Conservation (phyloP, 2,888 invertebrate species). For the Torymus tubicola region DNA sequence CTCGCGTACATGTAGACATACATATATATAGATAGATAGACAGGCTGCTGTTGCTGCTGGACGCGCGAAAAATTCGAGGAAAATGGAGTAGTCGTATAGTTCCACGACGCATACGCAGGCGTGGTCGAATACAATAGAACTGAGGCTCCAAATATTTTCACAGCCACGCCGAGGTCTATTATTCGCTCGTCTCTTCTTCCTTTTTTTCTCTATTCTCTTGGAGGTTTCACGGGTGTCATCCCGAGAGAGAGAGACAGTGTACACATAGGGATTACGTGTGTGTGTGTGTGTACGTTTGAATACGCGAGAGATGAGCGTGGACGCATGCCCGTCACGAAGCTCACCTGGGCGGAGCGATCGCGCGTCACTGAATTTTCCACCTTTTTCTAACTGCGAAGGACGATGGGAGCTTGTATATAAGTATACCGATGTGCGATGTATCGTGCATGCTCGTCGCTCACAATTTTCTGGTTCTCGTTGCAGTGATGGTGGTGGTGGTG, state of each 20-base stretch:
- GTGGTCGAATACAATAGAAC: slow-evolving; percentile 25
- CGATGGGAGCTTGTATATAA: too few species aligned
- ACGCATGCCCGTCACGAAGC: neutral
- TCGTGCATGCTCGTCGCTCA: slow-evolving; percentile 30
- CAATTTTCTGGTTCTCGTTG: neutral
- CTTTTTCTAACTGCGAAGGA: slow-evolving; percentile 7
- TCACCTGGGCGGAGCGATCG: slow-evolving; percentile 27
- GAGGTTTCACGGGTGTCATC: slow-evolving; percentile 9
- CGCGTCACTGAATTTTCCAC: slow-evolving; percentile 29
- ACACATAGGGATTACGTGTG: slow-evolving; percentile 27
- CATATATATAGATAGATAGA: too few species aligned
- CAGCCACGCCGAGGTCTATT: slow-evolving; percentile 66
- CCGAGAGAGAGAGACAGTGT: neutral
- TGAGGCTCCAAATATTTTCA: slow-evolving; percentile 72
- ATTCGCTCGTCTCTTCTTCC: slow-evolving; percentile 5
- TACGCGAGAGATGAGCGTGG: neutral
- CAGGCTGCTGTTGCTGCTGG: neutral
- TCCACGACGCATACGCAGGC: neutral
- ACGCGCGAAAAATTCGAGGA: slow-evolving; percentile 57
- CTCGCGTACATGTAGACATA: neutral
- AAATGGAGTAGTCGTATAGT: slow-evolving; percentile 1
- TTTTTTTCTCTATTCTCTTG: neutral
- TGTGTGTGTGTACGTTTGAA: slow-evolving; percentile 11
- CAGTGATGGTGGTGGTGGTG: too few species aligned
- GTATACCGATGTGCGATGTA: neutral